Evolutionary conservation across 2,113 vertebrate species (phyloP).

Genomic region (Eudorcas thomsonii): DNA sequence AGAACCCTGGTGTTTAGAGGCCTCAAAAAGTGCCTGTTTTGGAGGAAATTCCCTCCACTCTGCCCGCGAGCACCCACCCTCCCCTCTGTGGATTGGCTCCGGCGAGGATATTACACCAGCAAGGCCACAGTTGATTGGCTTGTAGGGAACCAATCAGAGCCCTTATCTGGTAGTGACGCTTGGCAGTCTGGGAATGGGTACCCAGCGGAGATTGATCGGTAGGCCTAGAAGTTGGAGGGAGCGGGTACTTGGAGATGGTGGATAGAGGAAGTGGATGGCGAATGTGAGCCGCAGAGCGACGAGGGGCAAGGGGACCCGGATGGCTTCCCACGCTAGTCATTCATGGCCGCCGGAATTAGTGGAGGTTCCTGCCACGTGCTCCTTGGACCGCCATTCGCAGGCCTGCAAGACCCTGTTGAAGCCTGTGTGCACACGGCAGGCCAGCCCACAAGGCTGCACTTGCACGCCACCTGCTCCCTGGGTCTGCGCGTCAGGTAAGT

Average conservation of each 20-base stretch:
- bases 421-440: neutral
- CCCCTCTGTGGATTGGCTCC: neutral
- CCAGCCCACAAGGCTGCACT: too few relatives aligned
- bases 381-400: neutral
- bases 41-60: neutral
- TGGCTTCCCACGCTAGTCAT: neutral
- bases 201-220: accelerated
- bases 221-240: neutral
- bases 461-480: too few relatives aligned
- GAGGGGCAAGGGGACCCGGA: neutral
- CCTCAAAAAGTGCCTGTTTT: neutral
- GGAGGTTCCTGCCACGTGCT: neutral
- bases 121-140: neutral
- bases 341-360: accelerated
- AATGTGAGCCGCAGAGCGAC: neutral
- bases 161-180: neutral
- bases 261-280: neutral
- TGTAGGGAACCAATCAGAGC: neutral
- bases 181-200: neutral
- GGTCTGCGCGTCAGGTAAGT: neutral
- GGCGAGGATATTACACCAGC: neutral
- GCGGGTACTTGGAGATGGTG: neutral
- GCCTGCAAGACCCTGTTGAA: neutral
- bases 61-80: neutral
- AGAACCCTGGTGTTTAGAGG: neutral